A percentile compares a stretch with the other conserved stretches of the same genome.
These are phyloP conservation scores for Erithacus rubecula DNA, from an alignment of 2,797 vertebrate species.

Conservation along the genomic window DNA sequence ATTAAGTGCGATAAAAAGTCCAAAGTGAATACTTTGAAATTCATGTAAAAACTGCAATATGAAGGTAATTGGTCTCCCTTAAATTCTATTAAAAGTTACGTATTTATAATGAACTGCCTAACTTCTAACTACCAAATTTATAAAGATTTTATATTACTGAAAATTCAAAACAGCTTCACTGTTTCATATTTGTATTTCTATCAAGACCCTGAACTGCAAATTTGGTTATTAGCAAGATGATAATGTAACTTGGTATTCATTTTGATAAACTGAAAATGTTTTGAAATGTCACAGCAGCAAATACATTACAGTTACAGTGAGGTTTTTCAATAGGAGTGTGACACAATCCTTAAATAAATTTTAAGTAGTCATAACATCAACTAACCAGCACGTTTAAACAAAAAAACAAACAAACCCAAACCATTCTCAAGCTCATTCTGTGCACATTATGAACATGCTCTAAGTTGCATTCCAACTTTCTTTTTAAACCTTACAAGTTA, in stretches of 20 bases:
- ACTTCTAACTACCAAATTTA: conserved; percentile 77
- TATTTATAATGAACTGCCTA: conserved; percentile 77
- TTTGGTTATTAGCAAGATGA: conserved; percentile 95
- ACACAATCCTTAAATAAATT: conserved; percentile 82
- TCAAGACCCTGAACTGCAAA: conserved; percentile 92
- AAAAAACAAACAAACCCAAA: conserved; percentile 72
- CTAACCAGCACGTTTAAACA: conserved; percentile 84
- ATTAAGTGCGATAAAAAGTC: conserved; percentile 64
- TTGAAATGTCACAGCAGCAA: conserved; percentile 90
- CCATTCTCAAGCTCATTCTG: conserved; percentile 89
- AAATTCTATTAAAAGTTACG: conserved; percentile 66
- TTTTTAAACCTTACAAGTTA: conserved; percentile 83
- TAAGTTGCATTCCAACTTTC: conserved; percentile 89
- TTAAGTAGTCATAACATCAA: conserved; percentile 85
- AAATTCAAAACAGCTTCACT: conserved; percentile 86
- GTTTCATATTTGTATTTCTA: conserved; percentile 81
- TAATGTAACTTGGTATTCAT: conserved; percentile 81
- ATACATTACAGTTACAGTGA: conserved; percentile 88
- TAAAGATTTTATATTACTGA: conserved; percentile 78
- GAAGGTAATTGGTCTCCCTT: conserved; percentile 75
- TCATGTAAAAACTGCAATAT: conserved; percentile 73
- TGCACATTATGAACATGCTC: conserved; percentile 95
- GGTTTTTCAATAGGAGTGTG: conserved; percentile 90
- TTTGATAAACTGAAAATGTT: conserved; percentile 80
- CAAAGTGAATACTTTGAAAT: conserved; percentile 67